phyloP scores from a whole-genome alignment of 2,113 vertebrate genomes.

The Verasper variegatus region DNA sequence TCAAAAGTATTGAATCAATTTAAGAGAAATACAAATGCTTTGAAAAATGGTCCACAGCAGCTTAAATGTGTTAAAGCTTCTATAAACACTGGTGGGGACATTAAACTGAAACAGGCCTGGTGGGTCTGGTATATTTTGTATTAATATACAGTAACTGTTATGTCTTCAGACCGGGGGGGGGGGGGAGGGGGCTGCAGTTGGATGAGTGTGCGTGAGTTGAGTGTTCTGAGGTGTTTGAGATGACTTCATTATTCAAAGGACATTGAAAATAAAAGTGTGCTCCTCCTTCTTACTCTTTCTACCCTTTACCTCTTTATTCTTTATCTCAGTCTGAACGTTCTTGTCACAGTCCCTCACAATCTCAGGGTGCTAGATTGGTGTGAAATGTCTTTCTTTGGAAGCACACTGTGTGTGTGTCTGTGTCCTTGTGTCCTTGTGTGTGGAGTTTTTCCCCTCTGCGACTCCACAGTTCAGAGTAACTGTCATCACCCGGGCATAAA shows the following conservation, averaged over 20 bases:
- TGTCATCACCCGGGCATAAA: conserved; percentile 72
- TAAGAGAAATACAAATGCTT: too few relatives aligned
- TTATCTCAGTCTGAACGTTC: background rate
- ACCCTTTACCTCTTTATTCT: background rate
- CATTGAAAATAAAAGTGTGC: background rate
- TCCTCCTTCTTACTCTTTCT: conserved; percentile 5
- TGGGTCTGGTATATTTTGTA: conserved; percentile 13
- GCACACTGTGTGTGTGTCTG: background rate
- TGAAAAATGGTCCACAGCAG: too few relatives aligned
- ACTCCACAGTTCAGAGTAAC: conserved; percentile 30
- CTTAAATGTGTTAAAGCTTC: too few relatives aligned
- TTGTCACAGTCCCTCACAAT: conserved; percentile 49
- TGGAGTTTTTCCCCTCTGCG: conserved; percentile 5
- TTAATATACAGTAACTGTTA: conserved; percentile 25
- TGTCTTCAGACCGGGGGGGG: conserved; percentile 19
- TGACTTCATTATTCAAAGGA: conserved; percentile 22
- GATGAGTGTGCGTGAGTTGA: background rate
- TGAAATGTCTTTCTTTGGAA: conserved; percentile 53
- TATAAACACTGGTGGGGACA: too few relatives aligned
- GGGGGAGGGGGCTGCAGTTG: background rate
- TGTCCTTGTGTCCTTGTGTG: conserved; percentile 2
- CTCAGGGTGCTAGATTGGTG: conserved; percentile 69
- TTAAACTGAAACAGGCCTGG: background rate
- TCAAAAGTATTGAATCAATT: too few relatives aligned
- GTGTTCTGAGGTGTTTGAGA: background rate